A percentile compares a stretch with the other conserved stretches of the same genome.
These are phyloP conservation scores for Rhodinocichla rosea DNA, from an alignment of 2,113 vertebrate species.

Conservation along the genomic window DNA sequence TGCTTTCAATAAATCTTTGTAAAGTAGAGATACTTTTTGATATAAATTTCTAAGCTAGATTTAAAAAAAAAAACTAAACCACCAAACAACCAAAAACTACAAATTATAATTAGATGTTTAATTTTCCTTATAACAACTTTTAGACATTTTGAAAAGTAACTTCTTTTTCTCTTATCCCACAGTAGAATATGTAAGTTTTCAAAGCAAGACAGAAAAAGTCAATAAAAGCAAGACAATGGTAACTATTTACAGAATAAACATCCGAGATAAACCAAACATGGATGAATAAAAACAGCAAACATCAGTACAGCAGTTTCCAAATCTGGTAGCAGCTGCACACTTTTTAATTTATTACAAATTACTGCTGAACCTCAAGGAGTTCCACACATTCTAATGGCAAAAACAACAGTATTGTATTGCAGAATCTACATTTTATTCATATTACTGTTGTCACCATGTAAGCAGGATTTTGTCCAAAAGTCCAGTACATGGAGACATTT, in stretches of 20 bases:
- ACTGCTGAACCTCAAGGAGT: neutral
- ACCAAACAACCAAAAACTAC: neutral
- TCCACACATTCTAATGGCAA: neutral
- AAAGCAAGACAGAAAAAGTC: neutral
- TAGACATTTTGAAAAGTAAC: neutral
- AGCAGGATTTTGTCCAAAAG: neutral
- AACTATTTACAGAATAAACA: neutral
- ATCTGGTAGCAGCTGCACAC: neutral
- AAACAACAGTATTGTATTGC: neutral
- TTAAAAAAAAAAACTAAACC: neutral
- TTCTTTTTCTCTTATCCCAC: neutral
- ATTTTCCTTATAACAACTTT: neutral
- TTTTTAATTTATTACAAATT: neutral
- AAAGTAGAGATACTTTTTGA: neutral
- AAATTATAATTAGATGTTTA: neutral
- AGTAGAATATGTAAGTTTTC: neutral
- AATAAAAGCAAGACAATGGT: neutral
- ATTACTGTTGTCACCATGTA: neutral
- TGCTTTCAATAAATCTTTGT: neutral
- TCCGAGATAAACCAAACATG: neutral
- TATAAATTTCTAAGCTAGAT: neutral
- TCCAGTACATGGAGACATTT: neutral
- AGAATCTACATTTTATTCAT: neutral
- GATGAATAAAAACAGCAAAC: neutral
- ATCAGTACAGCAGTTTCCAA: neutral